A percentile compares a stretch with the other conserved stretches of the same genome.
phyloP scores from a whole-genome alignment of 2,113 vertebrate genomes.

The Manacus vitellinus region DNA sequence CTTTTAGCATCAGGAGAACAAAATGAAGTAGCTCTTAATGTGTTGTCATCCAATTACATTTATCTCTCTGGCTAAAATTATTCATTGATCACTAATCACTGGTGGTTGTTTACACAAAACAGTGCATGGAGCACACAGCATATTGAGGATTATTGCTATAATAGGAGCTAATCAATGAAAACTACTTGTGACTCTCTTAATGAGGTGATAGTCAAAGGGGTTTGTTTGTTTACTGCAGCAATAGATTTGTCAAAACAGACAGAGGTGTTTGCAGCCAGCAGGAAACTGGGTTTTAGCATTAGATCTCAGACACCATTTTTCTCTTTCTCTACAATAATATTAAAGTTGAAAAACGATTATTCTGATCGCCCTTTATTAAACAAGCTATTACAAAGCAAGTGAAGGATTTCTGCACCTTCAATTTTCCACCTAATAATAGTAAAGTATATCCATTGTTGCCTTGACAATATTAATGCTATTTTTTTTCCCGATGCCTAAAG shows the following conservation, averaged over 20 bases:
- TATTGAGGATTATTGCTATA: conserved; percentile 65
- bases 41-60: conserved; percentile 50
- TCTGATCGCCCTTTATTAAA: conserved; percentile 40
- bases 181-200: conserved; percentile 58
- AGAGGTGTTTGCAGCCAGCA: conserved; percentile 59
- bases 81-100: conserved; percentile 74
- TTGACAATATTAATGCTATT: conserved; percentile 41
- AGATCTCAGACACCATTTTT: conserved; percentile 43
- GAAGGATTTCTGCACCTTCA: conserved; percentile 59
- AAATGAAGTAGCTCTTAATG: conserved; percentile 60
- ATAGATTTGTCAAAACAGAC: conserved; percentile 59
- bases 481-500: neutral
- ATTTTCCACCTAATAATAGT: conserved; percentile 58
- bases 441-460: conserved; percentile 41
- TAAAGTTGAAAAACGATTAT: conserved; percentile 58
- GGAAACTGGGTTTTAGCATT: conserved; percentile 49
- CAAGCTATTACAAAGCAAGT: conserved; percentile 51
- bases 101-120: conserved; percentile 73
- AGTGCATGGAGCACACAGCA: conserved; percentile 30
- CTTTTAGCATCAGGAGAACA: conserved; percentile 31
- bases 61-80: conserved; percentile 67
- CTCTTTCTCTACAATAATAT: conserved; percentile 55
- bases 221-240: conserved; percentile 54
- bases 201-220: conserved; percentile 52
- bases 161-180: conserved; percentile 75